Conservation (phyloP, 2,797 vertebrate genomes). For the Gastrophryne carolinensis region DNA sequence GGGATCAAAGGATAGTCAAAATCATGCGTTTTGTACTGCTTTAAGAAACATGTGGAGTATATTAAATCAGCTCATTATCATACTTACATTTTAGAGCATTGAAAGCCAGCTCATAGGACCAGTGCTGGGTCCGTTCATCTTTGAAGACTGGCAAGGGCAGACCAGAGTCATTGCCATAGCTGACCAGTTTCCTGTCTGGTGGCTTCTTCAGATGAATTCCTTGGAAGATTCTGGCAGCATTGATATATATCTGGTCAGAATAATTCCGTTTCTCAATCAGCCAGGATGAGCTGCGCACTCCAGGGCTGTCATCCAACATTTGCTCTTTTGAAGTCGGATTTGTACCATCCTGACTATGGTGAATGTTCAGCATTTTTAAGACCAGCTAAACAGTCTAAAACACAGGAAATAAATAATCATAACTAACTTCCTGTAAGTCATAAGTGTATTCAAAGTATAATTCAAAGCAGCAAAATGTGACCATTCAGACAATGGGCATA, state of each 20-base stretch:
- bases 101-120: constrained; percentile 82
- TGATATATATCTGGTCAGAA: constrained; percentile 74
- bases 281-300: constrained; percentile 16
- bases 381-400: neutral
- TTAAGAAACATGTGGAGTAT: too few species aligned
- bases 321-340: constrained; percentile 40
- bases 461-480: too few species aligned
- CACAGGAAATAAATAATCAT: neutral
- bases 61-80: too few species aligned
- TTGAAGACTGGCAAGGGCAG: constrained; percentile 54
- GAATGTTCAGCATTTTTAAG: constrained; percentile 55
- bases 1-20: too few species aligned
- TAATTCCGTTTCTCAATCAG: constrained; percentile 61
- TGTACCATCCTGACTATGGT: constrained; percentile 36
- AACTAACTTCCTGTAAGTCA: neutral
- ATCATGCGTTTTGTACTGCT: too few species aligned
- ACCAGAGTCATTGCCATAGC: constrained; percentile 66
- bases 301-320: constrained; percentile 46
- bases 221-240: constrained; percentile 83
- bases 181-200: constrained; percentile 66
- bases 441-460: too few species aligned
- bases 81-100: constrained; percentile 87
- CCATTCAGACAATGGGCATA: too few species aligned
- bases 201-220: constrained; percentile 71
- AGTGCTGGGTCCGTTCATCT: constrained; percentile 64